These are phyloP conservation scores for Strix occidentalis DNA, from an alignment of 2,797 vertebrate species.

Conservation along the genomic window DNA sequence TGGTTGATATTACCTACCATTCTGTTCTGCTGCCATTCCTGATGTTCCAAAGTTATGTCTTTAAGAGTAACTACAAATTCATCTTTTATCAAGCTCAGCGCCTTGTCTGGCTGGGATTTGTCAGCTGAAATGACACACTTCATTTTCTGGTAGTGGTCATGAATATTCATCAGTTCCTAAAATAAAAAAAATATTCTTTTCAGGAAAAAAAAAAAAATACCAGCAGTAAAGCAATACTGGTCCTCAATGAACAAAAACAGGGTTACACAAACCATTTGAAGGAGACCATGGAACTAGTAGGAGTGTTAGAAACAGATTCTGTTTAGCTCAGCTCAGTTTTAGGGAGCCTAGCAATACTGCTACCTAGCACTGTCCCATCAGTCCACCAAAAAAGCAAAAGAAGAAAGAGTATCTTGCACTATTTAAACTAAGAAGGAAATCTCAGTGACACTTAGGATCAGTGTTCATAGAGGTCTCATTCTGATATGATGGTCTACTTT, in stretches of 20 bases:
- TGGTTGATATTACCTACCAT: slow-evolving; percentile 58
- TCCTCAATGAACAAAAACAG: background rate
- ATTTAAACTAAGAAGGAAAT: background rate
- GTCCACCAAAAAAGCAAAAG: background rate
- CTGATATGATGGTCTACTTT: background rate
- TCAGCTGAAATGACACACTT: slow-evolving; percentile 77
- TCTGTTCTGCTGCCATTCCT: slow-evolving; percentile 82
- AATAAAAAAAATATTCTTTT: background rate
- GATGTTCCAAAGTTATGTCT: slow-evolving; percentile 79
- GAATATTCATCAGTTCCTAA: slow-evolving; percentile 90
- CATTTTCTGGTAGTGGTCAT: slow-evolving; percentile 87
- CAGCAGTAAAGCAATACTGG: background rate
- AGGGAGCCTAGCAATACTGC: background rate
- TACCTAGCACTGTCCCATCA: background rate
- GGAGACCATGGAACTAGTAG: background rate
- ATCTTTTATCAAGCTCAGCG: slow-evolving; percentile 81
- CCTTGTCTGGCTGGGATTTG: slow-evolving; percentile 65
- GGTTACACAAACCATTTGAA: background rate
- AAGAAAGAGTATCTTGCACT: background rate
- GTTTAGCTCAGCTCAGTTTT: background rate
- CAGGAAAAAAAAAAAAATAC: background rate
- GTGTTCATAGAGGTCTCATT: background rate
- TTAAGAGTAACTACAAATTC: slow-evolving; percentile 83
- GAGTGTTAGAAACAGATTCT: background rate
- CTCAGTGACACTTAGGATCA: background rate